phyloP scores from a whole-genome alignment of 2,888 invertebrate species.

The Argyresthia albistria region DNA sequence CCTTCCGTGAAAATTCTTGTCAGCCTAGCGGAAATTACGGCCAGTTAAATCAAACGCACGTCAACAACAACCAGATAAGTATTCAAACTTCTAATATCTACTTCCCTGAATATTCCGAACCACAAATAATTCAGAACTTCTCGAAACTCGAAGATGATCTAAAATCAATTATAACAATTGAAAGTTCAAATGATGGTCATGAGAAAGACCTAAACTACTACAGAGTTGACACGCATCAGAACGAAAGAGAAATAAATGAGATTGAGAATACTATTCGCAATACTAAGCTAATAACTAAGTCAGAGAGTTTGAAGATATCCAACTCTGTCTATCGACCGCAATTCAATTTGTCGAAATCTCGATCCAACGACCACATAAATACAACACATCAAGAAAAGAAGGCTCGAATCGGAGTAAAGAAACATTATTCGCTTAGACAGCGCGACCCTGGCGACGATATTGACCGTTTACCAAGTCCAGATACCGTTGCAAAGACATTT shows the following conservation, averaged over 20 bases:
- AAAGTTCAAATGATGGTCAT: constrained; percentile 49
- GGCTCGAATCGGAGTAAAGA: constrained; percentile 38
- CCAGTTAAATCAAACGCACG: constrained; percentile 46
- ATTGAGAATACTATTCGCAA: constrained; percentile 65
- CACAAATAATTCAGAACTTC: constrained; percentile 46
- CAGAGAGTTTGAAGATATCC: constrained; percentile 48
- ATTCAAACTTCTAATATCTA: constrained; percentile 28
- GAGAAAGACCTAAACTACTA: constrained; percentile 45
- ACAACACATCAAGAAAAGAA: constrained; percentile 34
- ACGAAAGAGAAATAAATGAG: constrained; percentile 66
- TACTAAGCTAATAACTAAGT: constrained; percentile 58
- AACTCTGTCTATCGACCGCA: constrained; percentile 37
- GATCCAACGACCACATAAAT: constrained; percentile 52
- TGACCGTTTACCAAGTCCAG: constrained; percentile 51
- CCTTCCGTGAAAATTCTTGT: constrained; percentile 46
- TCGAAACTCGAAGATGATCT: constrained; percentile 59
- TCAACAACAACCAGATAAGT: constrained; percentile 19
- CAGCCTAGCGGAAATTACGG: constrained; percentile 50
- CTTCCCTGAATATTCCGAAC: constrained; percentile 40
- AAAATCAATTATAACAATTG: constrained; percentile 58
- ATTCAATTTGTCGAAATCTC: constrained; percentile 41
- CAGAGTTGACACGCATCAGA: constrained; percentile 52
- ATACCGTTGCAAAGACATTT: constrained; percentile 33
- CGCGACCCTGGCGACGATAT: constrained; percentile 52
- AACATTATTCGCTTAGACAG: constrained; percentile 65